phyloP scores from a whole-genome alignment of 2,888 invertebrate genomes.

The Eilema griseolum region DNA sequence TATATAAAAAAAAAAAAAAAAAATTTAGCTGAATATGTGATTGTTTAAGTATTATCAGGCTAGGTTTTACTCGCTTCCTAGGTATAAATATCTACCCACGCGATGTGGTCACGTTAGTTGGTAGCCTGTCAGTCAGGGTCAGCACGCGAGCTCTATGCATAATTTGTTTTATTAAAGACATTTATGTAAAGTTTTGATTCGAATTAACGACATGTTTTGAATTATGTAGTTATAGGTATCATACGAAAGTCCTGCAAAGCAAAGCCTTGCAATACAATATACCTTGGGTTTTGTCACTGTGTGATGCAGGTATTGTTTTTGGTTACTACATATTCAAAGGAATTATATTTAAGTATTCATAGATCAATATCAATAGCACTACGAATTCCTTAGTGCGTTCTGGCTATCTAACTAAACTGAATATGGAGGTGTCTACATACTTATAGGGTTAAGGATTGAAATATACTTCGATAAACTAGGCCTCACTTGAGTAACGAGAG shows the following conservation, averaged over 20 bases:
- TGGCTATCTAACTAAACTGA: too few relatives aligned
- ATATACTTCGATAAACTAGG: too few relatives aligned
- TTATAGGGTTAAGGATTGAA: too few relatives aligned
- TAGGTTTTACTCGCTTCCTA: background rate
- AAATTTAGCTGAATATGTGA: background rate
- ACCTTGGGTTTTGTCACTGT: background rate
- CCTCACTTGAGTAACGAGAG: too few relatives aligned
- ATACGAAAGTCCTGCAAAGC: background rate
- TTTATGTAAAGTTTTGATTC: background rate
- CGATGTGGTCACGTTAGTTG: background rate
- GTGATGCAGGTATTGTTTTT: background rate
- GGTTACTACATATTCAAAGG: too few relatives aligned
- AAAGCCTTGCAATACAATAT: background rate
- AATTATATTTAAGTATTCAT: too few relatives aligned
- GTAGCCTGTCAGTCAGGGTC: slow-evolving; percentile 1
- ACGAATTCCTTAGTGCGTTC: too few relatives aligned
- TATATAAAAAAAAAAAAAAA: background rate
- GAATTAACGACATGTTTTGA: background rate
- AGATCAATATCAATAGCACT: too few relatives aligned
- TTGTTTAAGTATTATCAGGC: too few relatives aligned
- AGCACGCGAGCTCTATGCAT: background rate
- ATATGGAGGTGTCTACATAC: too few relatives aligned
- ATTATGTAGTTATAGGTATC: too few relatives aligned
- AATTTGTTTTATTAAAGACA: background rate
- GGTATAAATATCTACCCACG: slow-evolving; percentile 3